A percentile compares a stretch with the other conserved stretches of the same genome.
phyloP scores from a whole-genome alignment of 2,888 invertebrate genomes.

The Spodoptera picta region DNA sequence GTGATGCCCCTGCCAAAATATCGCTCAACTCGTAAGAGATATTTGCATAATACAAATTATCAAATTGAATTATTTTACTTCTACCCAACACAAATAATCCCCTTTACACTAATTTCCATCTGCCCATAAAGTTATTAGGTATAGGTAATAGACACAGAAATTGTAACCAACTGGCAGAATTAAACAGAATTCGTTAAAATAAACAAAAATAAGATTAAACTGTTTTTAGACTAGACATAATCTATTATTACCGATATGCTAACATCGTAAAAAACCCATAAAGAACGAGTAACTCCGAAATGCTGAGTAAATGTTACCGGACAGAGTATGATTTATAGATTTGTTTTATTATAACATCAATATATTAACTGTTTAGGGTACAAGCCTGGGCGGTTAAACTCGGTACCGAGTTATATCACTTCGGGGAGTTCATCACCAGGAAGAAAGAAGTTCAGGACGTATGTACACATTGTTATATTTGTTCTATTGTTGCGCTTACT shows the following conservation, averaged over 20 bases:
- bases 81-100: conserved; percentile 14
- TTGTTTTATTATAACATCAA: conserved; percentile 20
- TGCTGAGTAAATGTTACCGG: conserved; percentile 33
- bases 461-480: conserved; percentile 64
- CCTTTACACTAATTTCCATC: not conserved
- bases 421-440: conserved; percentile 94
- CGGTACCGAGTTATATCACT: conserved; percentile 93
- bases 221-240: conserved; percentile 25
- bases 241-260: conserved; percentile 46
- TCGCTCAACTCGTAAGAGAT: conserved; percentile 82
- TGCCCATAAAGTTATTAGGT: too few relatives aligned
- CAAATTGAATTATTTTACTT: conserved; percentile 20
- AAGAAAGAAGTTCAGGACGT: conserved; percentile 94
- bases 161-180: not conserved
- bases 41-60: conserved; percentile 26
- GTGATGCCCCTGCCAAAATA: conserved; percentile 77
- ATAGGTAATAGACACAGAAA: too few relatives aligned
- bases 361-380: conserved; percentile 85
- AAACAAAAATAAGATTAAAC: conserved; percentile 9
- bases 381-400: conserved; percentile 95
- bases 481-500: not conserved
- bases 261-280: conserved; percentile 47
- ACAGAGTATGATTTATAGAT: conserved; percentile 22
- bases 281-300: conserved; percentile 31
- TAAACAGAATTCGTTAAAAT: not conserved